A percentile compares a stretch with the other conserved stretches of the same genome.
Evolutionary conservation across 2,113 vertebrate species (phyloP).

Genomic region (Hydrochoerus hydrochaeris): DNA sequence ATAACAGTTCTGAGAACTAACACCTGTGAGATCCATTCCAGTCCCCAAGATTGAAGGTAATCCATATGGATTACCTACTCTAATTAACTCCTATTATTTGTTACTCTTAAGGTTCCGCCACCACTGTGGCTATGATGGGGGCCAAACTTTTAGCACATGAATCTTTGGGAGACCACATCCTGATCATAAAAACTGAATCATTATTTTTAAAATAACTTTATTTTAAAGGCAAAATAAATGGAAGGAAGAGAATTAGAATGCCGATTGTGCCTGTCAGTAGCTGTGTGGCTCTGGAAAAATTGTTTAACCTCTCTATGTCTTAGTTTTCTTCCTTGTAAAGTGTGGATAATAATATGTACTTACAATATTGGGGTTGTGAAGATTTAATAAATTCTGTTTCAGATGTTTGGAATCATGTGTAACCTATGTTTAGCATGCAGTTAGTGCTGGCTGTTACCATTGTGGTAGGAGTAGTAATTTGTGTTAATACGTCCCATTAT

Average conservation of each 20-base stretch:
- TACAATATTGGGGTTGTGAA: neutral
- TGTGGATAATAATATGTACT: neutral
- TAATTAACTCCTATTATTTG: neutral
- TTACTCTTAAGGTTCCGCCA: neutral
- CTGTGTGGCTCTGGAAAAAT: neutral
- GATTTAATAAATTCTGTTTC: neutral
- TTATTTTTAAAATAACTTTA: neutral
- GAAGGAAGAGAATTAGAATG: neutral
- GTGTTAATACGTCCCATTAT: neutral
- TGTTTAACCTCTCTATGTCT: neutral
- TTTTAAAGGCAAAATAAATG: neutral
- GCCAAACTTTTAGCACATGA: neutral
- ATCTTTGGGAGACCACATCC: neutral
- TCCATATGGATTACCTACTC: neutral
- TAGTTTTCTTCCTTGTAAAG: conserved; percentile 25
- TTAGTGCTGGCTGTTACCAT: neutral
- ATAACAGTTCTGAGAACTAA: neutral
- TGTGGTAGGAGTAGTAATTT: neutral
- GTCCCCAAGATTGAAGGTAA: neutral
- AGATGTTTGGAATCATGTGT: neutral
- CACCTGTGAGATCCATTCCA: no score
- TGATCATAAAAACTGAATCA: neutral
- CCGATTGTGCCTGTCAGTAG: neutral
- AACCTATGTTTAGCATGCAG: neutral
- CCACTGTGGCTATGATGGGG: neutral